Percentiles rank a stretch among this genome's conserved stretches.
phyloP scores from a whole-genome alignment of 2,888 invertebrate species.

The Lucinisca nassula region DNA sequence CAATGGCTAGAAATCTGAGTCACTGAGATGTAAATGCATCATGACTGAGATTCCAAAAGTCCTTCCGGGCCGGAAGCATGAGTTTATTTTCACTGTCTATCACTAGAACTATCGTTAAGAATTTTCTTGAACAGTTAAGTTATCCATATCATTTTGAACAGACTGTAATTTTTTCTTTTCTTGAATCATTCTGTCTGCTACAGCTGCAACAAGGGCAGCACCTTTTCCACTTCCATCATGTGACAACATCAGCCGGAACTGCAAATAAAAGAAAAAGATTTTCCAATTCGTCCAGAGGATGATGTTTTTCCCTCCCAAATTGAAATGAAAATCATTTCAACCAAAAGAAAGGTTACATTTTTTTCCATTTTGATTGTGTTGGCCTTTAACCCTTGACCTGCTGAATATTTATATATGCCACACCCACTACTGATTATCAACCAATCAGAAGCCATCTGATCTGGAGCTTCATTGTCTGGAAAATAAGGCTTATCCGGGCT shows the following conservation, averaged over 20 bases:
- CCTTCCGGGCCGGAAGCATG: neutral
- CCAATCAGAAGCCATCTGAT: no score
- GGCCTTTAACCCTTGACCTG: no score
- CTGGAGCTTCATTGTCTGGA: no score
- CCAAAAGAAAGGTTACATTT: neutral
- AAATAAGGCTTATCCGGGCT: no score
- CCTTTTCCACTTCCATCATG: conserved; percentile 88
- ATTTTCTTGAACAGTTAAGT: neutral
- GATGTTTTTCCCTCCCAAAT: neutral
- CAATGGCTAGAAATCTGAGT: conserved; percentile 7
- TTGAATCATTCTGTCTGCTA: conserved; percentile 80
- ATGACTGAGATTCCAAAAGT: neutral
- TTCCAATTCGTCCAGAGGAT: neutral
- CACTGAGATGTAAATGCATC: conserved; percentile 3
- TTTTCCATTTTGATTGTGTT: neutral
- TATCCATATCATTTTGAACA: neutral
- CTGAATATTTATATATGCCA: no score
- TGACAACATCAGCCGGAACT: conserved; percentile 86
- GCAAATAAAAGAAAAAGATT: conserved; percentile 53
- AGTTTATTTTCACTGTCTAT: neutral
- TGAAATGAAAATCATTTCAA: neutral
- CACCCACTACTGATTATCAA: no score
- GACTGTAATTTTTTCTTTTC: conserved; percentile 47
- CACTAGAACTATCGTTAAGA: neutral
- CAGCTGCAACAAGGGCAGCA: conserved; percentile 88